Evolutionary conservation across 2,888 invertebrate genomes (phyloP).

Genomic region (Nomada flava): DNA sequence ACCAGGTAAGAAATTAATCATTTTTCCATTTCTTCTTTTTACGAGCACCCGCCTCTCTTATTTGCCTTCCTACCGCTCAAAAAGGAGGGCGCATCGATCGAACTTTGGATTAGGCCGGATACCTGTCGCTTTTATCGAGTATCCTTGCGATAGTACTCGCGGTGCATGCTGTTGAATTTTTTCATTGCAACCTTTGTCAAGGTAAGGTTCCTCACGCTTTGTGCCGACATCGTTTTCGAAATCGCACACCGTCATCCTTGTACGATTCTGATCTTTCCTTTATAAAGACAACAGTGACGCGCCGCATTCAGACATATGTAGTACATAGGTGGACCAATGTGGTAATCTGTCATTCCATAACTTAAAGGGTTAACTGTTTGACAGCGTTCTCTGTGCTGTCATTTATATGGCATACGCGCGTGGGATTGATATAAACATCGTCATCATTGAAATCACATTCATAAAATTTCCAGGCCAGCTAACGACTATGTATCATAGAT

Average conservation of each 20-base stretch:
- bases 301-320: too few relatives aligned
- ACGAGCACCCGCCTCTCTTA: conserved; percentile 5
- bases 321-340: too few relatives aligned
- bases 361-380: conserved; percentile 5
- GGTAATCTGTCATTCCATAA: background rate
- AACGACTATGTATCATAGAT: background rate
- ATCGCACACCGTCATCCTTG: conserved; percentile 5
- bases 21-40: conserved; percentile 17
- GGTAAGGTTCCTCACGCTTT: conserved; percentile 20
- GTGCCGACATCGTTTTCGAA: background rate
- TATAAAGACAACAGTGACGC: background rate
- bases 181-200: conserved; percentile 4
- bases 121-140: conserved; percentile 20
- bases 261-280: background rate
- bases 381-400: background rate
- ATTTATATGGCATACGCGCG: conserved; percentile 7
- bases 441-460: conserved; percentile 33
- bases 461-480: background rate
- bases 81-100: conserved; percentile 53
- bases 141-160: conserved; percentile 9
- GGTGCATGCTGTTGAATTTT: background rate
- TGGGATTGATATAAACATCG: conserved; percentile 33
- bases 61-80: conserved; percentile 28
- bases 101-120: conserved; percentile 11
- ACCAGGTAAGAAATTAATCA: conserved; percentile 88